Base-by-base conservation (phyloP, 2,888 invertebrate species). In the Palloptera scutellata region DNA sequence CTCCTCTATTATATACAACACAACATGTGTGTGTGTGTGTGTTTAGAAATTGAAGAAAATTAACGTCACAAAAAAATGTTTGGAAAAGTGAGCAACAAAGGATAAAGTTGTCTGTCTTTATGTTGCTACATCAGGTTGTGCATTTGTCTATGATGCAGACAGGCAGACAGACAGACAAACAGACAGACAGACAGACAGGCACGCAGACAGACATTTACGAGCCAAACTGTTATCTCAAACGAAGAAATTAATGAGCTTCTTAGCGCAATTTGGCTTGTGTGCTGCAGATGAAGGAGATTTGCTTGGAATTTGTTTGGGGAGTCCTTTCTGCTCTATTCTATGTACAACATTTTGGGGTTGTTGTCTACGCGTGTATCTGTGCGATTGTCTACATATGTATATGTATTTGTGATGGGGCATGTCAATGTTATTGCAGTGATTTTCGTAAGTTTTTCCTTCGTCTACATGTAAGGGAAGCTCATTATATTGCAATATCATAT, bases 401-500 rank as follows among this genome's bases (percentile, higher is more conserved):
- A 13, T 48, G 61, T 9, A 9, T 54, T 3, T 61, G 53, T 59
- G 53, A 17, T 61, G 63, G 63, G 45, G 59, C 54, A 68, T 61
- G 68, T 68, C 60, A 64, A 61, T 61, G 60, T 73, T 72, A 73
- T 72, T 69, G 70, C 66, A 71, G 73, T 73, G 73, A 73, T 73
- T 73, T 73, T 73, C 54, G 58, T 53, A 40, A 42, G 53, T 57
- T 55, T 20, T 30, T 51, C 59, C 45, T 42, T 15, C 40, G 15
- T 40, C 57, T 62, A 55, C 51, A 15, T 15, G 6, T 60, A 68
- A 61, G 68, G 70, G 62, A 59, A 73, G 77, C 81, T 81, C 81
- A 81, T 81, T 82, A 82, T 79, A 78, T 81, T 75, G 80, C 79
- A 77, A 82, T 81, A 81, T 79, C 78, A 74, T 75, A 66, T 62